Percentiles rank a stretch among this genome's conserved stretches.
Conservation (phyloP, 2,888 invertebrate species). For the Mimas tiliae region DNA sequence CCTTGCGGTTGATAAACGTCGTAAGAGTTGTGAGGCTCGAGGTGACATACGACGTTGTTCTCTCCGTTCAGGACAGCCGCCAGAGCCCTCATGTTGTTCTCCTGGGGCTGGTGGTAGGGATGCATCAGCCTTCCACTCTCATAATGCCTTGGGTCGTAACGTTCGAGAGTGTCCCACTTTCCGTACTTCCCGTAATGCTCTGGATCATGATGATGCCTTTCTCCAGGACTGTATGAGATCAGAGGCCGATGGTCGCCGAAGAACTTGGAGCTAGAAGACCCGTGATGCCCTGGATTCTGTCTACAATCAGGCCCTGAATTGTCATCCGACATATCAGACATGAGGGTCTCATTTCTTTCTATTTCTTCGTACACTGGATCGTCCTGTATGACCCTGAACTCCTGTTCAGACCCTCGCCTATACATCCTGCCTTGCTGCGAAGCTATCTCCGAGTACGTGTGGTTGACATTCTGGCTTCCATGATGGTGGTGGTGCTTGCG, state of each 20-base stretch:
- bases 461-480: constrained; percentile 86
- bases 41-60: constrained; percentile 93
- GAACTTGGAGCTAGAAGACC: constrained; percentile 86
- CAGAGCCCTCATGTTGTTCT: constrained; percentile 84
- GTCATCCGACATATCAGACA: constrained; percentile 92
- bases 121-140: constrained; percentile 83
- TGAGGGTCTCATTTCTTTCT: constrained; percentile 89
- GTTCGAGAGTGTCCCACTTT: constrained; percentile 81
- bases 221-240: constrained; percentile 90
- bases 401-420: constrained; percentile 83
- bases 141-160: constrained; percentile 79
- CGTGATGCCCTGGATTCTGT: constrained; percentile 86
- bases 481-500: constrained; percentile 80
- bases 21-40: constrained; percentile 88
- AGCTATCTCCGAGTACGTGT: constrained; percentile 91
- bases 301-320: constrained; percentile 86
- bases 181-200: constrained; percentile 80
- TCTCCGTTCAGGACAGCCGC: constrained; percentile 94
- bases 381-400: constrained; percentile 85
- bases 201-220: constrained; percentile 80
- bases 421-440: constrained; percentile 79
- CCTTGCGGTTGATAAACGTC: constrained; percentile 78
- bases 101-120: constrained; percentile 81
- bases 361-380: constrained; percentile 94
- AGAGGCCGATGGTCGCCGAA: constrained; percentile 93